Conservation (phyloP, 2,888 invertebrate genomes). For the Rhaphigaster nebulosa region DNA sequence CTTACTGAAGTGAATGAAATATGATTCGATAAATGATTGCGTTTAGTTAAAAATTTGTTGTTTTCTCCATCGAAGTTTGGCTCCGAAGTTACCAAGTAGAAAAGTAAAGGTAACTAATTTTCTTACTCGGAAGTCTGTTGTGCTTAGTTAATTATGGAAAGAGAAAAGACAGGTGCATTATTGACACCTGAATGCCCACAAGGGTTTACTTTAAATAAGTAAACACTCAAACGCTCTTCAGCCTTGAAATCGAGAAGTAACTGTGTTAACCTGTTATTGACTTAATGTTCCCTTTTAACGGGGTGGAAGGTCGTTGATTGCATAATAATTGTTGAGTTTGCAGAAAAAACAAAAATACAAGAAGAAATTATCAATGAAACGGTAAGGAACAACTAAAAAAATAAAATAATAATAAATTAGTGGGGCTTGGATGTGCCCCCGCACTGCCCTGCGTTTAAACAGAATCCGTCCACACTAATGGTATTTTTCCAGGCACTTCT, state of each 20-base stretch:
- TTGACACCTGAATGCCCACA: constrained; percentile 12
- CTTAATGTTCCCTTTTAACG: neutral
- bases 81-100: constrained; percentile 13
- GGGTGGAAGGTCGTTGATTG: neutral
- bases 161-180: constrained; percentile 39
- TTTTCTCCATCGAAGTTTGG: constrained; percentile 29
- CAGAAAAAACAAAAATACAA: neutral
- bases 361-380: neutral
- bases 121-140: neutral
- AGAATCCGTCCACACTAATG: too few species aligned
- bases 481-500: too few species aligned
- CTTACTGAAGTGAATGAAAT: constrained; percentile 21
- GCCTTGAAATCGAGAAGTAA: neutral
- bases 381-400: neutral
- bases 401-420: too few species aligned
- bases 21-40: constrained; percentile 22
- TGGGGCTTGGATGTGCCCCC: too few species aligned
- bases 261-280: neutral
- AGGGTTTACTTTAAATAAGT: constrained; percentile 43
- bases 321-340: neutral
- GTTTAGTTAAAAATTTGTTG: constrained; percentile 34
- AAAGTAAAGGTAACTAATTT: constrained; percentile 39
- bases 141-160: constrained; percentile 32
- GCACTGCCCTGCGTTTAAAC: too few species aligned
- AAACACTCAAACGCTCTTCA: neutral